Evolutionary conservation across 2,888 invertebrate genomes (phyloP), one percentile per base, ranked within the genome.

Genomic region (Drosophila mayaguana): DNA sequence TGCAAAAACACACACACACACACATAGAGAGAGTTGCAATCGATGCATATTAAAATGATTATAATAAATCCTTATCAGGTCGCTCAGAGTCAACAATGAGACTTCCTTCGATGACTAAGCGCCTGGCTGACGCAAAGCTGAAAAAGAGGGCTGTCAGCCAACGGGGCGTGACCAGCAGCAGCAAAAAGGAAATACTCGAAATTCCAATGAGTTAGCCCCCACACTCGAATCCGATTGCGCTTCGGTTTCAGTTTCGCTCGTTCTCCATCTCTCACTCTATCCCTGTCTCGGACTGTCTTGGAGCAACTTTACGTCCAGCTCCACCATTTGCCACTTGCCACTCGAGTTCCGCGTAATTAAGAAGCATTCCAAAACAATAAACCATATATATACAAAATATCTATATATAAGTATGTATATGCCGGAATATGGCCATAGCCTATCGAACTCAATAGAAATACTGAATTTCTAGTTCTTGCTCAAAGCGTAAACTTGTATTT

Each of bases 271-370:
- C 46, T 36, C 59, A 20, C 20, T 3, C 38, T 25, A 16, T 38
- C 36, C 20, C 22, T 22, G 11, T 55, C 32, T 36, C 38, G 45
- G 20, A 5, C 14, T 38, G 53, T 22, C 40, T 22, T 51, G 59
- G 54, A 59, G 48, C 63, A 55, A 40, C 28, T 28, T 25, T 50
- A 25, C 51, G 20, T 38, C n/a, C 56, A 16, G 48, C 56, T 48
- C 16, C 32, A 11, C 53, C 55, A 76, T 57, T 51, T 72, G 66
- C 84, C 86, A 86, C 85, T 86, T 83, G 66, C 87, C 86, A 86
- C 85, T 86, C 82, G 88, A 86, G 81, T 88, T 86, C 88, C 82
- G 88, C 78, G 84, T 80, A 88, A 86, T 86, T 86, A 86, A 82
- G 83, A 86, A 86, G 80, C 83, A 86, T 85, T 84, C 79, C 85